phyloP scores from a whole-genome alignment of 2,888 invertebrate species.

The Pollenia angustigena region DNA sequence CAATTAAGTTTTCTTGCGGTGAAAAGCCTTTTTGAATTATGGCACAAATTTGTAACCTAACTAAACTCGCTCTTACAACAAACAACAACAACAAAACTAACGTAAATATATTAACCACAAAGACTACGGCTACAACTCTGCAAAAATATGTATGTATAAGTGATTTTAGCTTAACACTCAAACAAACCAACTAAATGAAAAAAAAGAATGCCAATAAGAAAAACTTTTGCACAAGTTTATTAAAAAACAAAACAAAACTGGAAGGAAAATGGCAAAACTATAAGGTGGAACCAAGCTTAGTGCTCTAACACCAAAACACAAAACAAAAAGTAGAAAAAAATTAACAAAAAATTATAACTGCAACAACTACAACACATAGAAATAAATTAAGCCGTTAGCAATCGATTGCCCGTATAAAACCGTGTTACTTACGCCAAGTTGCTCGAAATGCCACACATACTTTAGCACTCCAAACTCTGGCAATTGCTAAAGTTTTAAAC shows the following conservation, averaged over 20 bases:
- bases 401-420: constrained; percentile 66
- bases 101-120: constrained; percentile 30
- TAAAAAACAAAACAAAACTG: constrained; percentile 37
- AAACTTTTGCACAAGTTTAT: constrained; percentile 64
- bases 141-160: constrained; percentile 32
- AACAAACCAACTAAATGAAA: constrained; percentile 13
- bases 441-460: constrained; percentile 60
- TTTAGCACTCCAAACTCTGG: constrained; percentile 43
- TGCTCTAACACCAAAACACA: background rate
- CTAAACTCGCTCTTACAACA: constrained; percentile 35
- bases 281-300: constrained; percentile 16
- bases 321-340: background rate
- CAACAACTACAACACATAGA: constrained; percentile 27
- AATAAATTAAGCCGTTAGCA: constrained; percentile 69
- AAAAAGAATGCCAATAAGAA: constrained; percentile 32
- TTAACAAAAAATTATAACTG: background rate
- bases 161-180: constrained; percentile 31
- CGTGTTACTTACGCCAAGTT: constrained; percentile 59
- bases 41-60: constrained; percentile 68
- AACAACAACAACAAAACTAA: background rate
- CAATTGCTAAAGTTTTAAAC: constrained; percentile 64
- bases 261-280: constrained; percentile 34
- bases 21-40: constrained; percentile 69
- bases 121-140: constrained; percentile 2
- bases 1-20: constrained; percentile 68